A percentile compares a stretch with the other conserved stretches of the same genome.
These are phyloP conservation scores for Boulengeromyrus knoepffleri DNA, from an alignment of 2,113 vertebrate genomes.

Conservation along the genomic window DNA sequence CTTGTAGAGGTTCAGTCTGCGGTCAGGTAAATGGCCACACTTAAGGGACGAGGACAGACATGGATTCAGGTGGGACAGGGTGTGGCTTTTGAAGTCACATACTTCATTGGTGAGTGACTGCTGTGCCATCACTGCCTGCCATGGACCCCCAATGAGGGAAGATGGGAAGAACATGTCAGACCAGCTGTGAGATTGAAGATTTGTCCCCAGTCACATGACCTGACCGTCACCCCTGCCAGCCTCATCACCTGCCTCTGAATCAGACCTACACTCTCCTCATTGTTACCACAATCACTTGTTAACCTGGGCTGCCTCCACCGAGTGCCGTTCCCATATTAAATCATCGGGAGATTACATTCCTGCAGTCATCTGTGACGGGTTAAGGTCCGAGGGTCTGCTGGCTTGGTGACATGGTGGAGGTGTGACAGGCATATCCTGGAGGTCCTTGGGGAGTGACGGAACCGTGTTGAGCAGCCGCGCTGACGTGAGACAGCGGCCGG, in stretches of 20 bases:
- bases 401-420: background rate
- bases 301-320: constrained; percentile 15
- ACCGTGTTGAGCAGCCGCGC: background rate
- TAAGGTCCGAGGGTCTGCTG: background rate
- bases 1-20: constrained; percentile 8
- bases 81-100: background rate
- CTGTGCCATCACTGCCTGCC: background rate
- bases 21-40: constrained; percentile 1
- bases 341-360: background rate
- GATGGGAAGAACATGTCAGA: background rate
- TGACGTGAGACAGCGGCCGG: background rate
- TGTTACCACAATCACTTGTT: constrained; percentile 13
- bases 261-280: constrained; percentile 10
- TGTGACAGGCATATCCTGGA: background rate
- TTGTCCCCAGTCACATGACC: background rate
- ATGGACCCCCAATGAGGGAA: background rate
- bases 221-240: background rate
- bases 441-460: background rate
- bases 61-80: background rate
- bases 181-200: background rate
- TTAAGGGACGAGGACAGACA: background rate
- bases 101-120: background rate
- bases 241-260: background rate
- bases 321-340: constrained; percentile 19
- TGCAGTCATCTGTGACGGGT: background rate